Conservation (phyloP, 2,888 invertebrate genomes). For the Malthinus seriepunctatus region DNA sequence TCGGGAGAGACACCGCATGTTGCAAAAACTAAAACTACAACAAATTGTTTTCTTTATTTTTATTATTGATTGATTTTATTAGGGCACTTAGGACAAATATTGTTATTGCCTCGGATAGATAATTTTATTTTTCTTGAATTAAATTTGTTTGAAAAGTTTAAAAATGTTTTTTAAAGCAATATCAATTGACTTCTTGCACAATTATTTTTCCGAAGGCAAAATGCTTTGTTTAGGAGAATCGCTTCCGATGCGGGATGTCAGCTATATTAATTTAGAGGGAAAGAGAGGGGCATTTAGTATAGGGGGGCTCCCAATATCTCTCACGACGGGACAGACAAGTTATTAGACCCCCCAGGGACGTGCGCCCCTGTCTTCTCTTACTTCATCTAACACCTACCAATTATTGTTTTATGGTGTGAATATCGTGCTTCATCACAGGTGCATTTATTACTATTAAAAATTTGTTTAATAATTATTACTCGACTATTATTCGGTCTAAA, state of each 20-base stretch:
- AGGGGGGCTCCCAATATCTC: constrained; percentile 39
- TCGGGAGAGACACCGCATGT: too few species aligned
- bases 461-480: constrained; percentile 32
- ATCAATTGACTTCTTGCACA: constrained; percentile 10
- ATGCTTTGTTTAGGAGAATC: constrained; percentile 18
- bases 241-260: constrained; percentile 19
- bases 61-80: too few species aligned
- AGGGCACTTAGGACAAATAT: too few species aligned
- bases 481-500: constrained; percentile 26
- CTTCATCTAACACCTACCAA: constrained; percentile 34
- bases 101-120: too few species aligned
- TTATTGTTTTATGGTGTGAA: constrained; percentile 24
- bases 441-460: constrained; percentile 32
- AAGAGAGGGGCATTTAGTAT: constrained; percentile 26
- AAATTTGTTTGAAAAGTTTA: background rate
- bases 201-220: constrained; percentile 16
- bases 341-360: constrained; percentile 40
- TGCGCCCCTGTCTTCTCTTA: constrained; percentile 27
- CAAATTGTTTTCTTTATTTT: too few species aligned
- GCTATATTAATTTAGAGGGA: constrained; percentile 38
- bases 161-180: too few species aligned
- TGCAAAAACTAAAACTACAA: too few species aligned
- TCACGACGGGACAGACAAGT: constrained; percentile 40
- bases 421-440: constrained; percentile 31
- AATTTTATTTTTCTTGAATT: too few species aligned